Conservation (phyloP, 2,113 vertebrate species). For the Himantopus leucocephalus region DNA sequence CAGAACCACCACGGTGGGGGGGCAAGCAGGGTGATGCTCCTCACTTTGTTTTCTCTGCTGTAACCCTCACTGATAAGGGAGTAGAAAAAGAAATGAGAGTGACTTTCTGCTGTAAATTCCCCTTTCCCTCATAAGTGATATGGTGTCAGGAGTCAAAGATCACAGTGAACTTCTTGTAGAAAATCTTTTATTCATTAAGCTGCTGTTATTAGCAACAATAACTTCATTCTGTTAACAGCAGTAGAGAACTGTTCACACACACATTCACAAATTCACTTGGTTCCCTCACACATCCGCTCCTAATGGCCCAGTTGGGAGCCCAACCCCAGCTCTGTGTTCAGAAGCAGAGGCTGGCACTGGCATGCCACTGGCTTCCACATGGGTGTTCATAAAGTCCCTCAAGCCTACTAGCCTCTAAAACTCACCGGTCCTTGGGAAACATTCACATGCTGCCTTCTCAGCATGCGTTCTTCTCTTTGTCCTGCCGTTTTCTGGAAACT, state of each 20-base stretch:
- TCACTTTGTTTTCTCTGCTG: no score
- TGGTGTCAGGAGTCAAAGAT: neutral
- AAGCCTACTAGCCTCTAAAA: neutral
- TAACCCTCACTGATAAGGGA: neutral
- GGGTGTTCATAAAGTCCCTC: neutral
- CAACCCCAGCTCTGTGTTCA: neutral
- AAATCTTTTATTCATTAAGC: neutral
- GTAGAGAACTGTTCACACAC: neutral
- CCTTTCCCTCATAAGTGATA: neutral
- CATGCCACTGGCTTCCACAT: neutral
- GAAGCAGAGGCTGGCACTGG: neutral
- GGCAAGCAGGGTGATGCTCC: neutral
- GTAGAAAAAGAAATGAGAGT: neutral
- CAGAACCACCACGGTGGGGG: rapidly evolving
- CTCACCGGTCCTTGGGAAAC: neutral
- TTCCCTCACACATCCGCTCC: neutral
- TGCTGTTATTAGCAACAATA: neutral
- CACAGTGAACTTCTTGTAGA: neutral
- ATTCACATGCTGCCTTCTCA: neutral
- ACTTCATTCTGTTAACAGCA: neutral
- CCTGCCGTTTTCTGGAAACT: neutral
- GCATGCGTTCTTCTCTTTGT: neutral
- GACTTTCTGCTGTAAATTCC: neutral
- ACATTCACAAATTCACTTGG: neutral
- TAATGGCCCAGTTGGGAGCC: neutral